A percentile compares a stretch with the other conserved stretches of the same genome.
Conservation (phyloP, 2,113 vertebrate genomes). For the Mesocricetus auratus region DNA sequence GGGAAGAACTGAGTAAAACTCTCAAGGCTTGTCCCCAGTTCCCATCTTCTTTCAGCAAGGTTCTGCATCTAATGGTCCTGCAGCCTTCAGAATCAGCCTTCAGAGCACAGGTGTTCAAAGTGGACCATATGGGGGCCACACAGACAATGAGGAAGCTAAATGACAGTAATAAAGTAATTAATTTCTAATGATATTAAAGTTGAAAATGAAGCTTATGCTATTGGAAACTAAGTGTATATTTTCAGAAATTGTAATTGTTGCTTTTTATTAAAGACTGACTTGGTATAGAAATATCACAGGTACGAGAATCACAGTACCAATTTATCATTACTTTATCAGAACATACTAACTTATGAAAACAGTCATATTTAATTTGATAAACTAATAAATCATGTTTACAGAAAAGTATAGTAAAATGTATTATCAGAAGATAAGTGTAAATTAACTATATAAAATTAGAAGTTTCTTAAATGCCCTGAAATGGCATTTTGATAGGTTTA, state of each 20-base stretch:
- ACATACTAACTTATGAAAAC: neutral
- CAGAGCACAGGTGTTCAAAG: neutral
- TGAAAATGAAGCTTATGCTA: neutral
- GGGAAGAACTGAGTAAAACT: neutral
- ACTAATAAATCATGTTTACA: neutral
- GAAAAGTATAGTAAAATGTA: neutral
- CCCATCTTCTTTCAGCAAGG: neutral
- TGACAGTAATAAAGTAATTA: neutral
- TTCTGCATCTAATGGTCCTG: neutral
- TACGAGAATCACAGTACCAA: neutral
- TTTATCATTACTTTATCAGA: neutral
- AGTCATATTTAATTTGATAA: neutral
- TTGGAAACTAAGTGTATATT: neutral
- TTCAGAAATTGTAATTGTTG: neutral
- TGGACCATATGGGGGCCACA: neutral
- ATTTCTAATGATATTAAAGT: neutral
- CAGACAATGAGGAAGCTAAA: neutral
- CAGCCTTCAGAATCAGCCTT: neutral
- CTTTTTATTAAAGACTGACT: neutral
- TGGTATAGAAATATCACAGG: neutral
- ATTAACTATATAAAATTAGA: neutral
- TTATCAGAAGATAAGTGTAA: neutral
- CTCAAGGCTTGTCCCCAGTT: neutral
- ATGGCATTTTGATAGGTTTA: neutral
- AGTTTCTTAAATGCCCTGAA: neutral